Evolutionary conservation across 2,888 invertebrate species (phyloP), one percentile per base, ranked within the genome.

Genomic region (Scaptomyza flava): DNA sequence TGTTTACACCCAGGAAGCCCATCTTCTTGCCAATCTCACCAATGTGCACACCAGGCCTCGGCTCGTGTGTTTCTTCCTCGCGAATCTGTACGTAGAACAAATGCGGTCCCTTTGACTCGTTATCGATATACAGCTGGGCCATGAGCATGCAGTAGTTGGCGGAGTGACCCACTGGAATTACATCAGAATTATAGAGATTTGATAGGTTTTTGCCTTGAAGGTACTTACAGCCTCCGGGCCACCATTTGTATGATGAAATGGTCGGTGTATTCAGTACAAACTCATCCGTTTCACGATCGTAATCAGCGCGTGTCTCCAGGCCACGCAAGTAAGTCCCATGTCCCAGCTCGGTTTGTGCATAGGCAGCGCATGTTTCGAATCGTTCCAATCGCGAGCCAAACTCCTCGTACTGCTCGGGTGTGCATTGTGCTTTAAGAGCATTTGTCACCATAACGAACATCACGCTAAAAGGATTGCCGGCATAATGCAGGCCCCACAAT

Each of bases 21-120:
- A 98, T 93, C 91, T 98, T 98, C 61, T 96, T 96, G 3, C 98
- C 98, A 78, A 99, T 98, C 93, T 98, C 98, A 9, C 98, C 98
- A 48, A 98, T 94, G 90, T 96, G 96, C 68, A 98, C 96, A 87
- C 98, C 98, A 4, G 95, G 94, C 68, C 98, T 89, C 0, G 98
- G 97, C 92, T 95, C 93, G 89, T 98, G 98, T 0, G 97, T 97
- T 45, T 96, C 95, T 90, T 96, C 95, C 89, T 98, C 96, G 53
- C 99, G 93, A n/a, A 98, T 92, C 89, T 98, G 98, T 0, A 98
- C 97, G 63, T 98, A 94, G 92, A 99, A 99, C 6, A 97, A 95
- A 91, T 98, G 98, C 69, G 98, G 95, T 17, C 99, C 99, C 91
- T 96, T 94, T 82, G 95, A 95, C 90, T 95, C 93, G 3, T 96